phyloP scores from a whole-genome alignment of 2,888 invertebrate genomes.

The Eupithecia pulchellata region DNA sequence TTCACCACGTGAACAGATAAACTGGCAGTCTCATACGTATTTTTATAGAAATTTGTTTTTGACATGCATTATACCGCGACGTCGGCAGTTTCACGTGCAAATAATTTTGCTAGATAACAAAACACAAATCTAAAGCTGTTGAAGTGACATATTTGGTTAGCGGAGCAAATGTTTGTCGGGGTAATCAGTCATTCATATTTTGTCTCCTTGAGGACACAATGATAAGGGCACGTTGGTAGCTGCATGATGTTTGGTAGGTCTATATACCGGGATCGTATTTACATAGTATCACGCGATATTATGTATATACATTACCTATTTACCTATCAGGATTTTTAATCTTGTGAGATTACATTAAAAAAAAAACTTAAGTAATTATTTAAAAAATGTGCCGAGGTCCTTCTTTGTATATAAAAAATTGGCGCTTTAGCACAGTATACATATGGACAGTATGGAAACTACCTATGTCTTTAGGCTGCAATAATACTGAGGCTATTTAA shows the following conservation, averaged over 20 bases:
- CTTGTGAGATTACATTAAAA: no score
- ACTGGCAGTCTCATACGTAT: conserved; percentile 46
- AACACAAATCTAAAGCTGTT: conserved; percentile 29
- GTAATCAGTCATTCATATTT: conserved; percentile 41
- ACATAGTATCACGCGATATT: not conserved
- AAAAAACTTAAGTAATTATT: no score
- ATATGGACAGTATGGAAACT: no score
- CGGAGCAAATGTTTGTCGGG: conserved; percentile 32
- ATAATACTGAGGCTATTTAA: not conserved
- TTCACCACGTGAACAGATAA: not conserved
- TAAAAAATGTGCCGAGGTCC: no score
- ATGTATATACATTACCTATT: no score
- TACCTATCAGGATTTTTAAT: no score
- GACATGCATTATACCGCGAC: conserved; percentile 37
- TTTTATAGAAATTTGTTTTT: conserved; percentile 60
- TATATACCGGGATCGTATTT: not conserved
- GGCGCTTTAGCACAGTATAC: no score
- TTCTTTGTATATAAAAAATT: no score
- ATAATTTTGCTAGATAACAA: conserved; percentile 38
- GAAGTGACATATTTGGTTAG: conserved; percentile 38
- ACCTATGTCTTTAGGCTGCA: no score
- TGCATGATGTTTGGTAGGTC: not conserved
- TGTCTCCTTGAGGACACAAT: conserved; percentile 37
- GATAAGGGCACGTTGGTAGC: conserved; percentile 17
- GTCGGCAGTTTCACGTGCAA: conserved; percentile 31